Base-by-base conservation (phyloP, 2,797 vertebrate species). In the Taenioides sp. region DNA sequence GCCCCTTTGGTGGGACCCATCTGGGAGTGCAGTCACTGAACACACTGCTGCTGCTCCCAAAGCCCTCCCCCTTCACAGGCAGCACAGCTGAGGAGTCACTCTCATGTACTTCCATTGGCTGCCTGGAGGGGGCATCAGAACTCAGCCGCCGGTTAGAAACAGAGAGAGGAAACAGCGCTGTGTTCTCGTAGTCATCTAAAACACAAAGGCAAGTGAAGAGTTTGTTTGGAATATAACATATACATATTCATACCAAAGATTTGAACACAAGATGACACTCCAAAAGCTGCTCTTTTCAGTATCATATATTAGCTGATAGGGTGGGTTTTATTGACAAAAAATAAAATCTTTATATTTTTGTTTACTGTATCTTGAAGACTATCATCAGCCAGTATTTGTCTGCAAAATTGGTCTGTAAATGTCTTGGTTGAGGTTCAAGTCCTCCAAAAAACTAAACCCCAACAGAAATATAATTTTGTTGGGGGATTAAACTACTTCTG, bases 1-100 rank as follows among this genome's bases (percentile, higher is more conserved):
- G 0, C 66, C 87, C 65, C 65, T 76, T 67, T 16, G 92, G 92
- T 67, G 92, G 93, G 61, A 79, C 92, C 0, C 89, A 91, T 72
- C 90, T 88, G 17, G 71, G 20, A n/a, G 75, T 57, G 37, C 65
- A 73, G 49, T 84, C 40, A 0, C 93, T 78, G 37, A 79, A 81
- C 65, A 62, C 20, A 9, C 20, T 78, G 74, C 83, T 94, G 12
- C 82, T 94, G n/a, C 77, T 87, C 23, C 83, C 83, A 55, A 85
- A 79, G 14, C 84, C 85, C 40, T 86, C 69, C 66, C 34, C 0
- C 83, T 83, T 73, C 80, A 89, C 47, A 71, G 63, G 59, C 86
- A 92, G 76, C 87, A 67, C 25, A 12, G 63, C 89, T 18, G 86
- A 82, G 0, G 83, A 74, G 23, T 47, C 23, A 16, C 86, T 80